Evolutionary conservation across 2,113 vertebrate species (phyloP), one percentile per base, ranked within the genome.

Genomic region (Sceloporus tristichus): DNA sequence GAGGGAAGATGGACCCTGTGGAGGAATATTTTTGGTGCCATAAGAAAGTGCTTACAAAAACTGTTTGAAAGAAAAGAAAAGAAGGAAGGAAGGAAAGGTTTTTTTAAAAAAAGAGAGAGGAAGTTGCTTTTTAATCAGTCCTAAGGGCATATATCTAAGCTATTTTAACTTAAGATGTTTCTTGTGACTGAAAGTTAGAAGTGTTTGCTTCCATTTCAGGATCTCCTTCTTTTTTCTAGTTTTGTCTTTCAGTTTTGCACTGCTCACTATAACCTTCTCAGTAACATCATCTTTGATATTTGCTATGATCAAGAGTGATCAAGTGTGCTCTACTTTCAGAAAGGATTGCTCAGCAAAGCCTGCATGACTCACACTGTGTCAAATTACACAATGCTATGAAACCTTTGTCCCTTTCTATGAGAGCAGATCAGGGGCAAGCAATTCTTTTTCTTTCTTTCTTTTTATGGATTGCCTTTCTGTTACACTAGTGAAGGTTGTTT

Each of bases 301-400:
- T 42, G 66, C 40, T 48, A 34, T 48, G 59, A 85, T 76, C 73
- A 62, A 85, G 27, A 2, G 40, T 48, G 59, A 85, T 76, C 73
- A 62, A 85, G 27, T 4, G 40, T 48, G 25, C 70, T 76, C 40
- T 3, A 79, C 76, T 86, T 86, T 68, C 59, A 27, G 71, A 70
- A 86, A 79, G 27, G 59, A 25, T 16, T 79, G 62, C 62, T 86
- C 75, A 86, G 76, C 85, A 86, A 86, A 70, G 62, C 53, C 42
- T 86, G 25, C 29, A 54, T 23, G 56, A 21, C 18, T 86, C 23
- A 3, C 27, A 53, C 59, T 34, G 27, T 86, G 62, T 86, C 75
- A 86, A 25, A 86, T 70, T 53, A 86, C 34, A 34, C 34, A 34
- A 34, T 34, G 34, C 59, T 70, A 10, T 79, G 75, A 79, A 79